phyloP scores from a whole-genome alignment of 2,113 vertebrate genomes.

The Oryctolagus cuniculus region DNA sequence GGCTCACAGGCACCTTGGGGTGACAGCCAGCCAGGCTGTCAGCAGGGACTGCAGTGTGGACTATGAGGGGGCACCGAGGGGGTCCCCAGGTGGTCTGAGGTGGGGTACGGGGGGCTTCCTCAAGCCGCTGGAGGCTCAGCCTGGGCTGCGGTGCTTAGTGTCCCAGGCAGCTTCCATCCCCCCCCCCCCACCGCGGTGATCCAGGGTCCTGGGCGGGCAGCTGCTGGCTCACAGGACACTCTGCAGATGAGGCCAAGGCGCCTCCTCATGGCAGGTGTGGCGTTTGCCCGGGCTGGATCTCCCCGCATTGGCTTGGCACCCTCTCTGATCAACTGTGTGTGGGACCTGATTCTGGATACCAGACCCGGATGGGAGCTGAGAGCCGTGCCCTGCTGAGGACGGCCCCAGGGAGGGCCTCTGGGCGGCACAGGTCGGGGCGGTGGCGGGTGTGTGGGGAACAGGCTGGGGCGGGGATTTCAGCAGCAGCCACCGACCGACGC shows the following conservation, averaged over 20 bases:
- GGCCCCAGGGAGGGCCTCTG: rapidly evolving
- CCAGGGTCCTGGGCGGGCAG: too few species aligned
- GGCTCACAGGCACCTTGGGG: background rate
- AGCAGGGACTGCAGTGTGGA: rapidly evolving
- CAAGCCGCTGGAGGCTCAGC: too few species aligned
- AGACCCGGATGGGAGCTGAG: background rate
- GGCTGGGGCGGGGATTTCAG: background rate
- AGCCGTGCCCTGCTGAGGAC: background rate
- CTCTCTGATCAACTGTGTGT: background rate
- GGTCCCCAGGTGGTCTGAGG: background rate
- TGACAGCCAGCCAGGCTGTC: background rate
- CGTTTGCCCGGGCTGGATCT: background rate
- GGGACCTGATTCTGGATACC: background rate
- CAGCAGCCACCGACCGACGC: background rate
- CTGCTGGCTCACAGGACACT: background rate
- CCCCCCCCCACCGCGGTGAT: too few species aligned
- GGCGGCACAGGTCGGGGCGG: background rate
- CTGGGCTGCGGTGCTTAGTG: rapidly evolving
- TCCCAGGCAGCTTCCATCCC: background rate
- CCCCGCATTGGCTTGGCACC: background rate
- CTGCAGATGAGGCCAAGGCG: background rate
- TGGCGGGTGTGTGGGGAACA: background rate
- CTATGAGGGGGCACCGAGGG: rapidly evolving
- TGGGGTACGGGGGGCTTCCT: background rate
- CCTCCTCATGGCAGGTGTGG: rapidly evolving